Base-by-base conservation (phyloP, 2,113 vertebrate species). In the Ictalurus punctatus region DNA sequence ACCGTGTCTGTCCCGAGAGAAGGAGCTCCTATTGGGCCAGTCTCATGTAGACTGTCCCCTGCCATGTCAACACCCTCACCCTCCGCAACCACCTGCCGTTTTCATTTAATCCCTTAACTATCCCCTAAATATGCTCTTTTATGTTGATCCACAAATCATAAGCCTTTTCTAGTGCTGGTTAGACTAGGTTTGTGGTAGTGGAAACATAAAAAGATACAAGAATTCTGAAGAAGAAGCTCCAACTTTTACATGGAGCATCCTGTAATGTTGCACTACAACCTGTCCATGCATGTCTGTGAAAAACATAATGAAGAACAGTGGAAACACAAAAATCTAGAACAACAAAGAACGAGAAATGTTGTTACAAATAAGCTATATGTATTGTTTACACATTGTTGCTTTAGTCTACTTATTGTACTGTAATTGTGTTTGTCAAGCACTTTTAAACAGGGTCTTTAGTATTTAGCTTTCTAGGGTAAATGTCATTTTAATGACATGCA, bases 1-100 rank as follows among this genome's bases (percentile, higher is more conserved):
- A 10, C 95, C 95, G 0, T 96, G 96, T 89, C 92, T 96, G 14
- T 91, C 92, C 90, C 83, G 95, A 27, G 96, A 96, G 90, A 96
- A 96, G 91, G 95, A 96, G 89, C 87, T 96, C 74, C 95, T 96
- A 67, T 89, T 96, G 82, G 93, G 92, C 56, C 84, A 93, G 87
- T 90, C 91, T 44, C 89, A 89, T 0, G 92, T 92, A 6, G 94
- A 94, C 17, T 87, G 90, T 85, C 92, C 93, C 23, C 88, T 92
- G 37, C 88, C 87, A 9, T 90, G 89, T 30, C 84, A 79, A 89
- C 89, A 91, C 67, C 21, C 91, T 10, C 92, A 87, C 65, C 90
- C 91, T 65, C 91, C 92, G 27, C 90, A 90, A 10, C 91, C 93
- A 27, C 93, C 94, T 82, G 93, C 91, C 40, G 79, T 94, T 48